Conservation (phyloP, 2,113 vertebrate species). For the Trematocara stigmaticum region DNA sequence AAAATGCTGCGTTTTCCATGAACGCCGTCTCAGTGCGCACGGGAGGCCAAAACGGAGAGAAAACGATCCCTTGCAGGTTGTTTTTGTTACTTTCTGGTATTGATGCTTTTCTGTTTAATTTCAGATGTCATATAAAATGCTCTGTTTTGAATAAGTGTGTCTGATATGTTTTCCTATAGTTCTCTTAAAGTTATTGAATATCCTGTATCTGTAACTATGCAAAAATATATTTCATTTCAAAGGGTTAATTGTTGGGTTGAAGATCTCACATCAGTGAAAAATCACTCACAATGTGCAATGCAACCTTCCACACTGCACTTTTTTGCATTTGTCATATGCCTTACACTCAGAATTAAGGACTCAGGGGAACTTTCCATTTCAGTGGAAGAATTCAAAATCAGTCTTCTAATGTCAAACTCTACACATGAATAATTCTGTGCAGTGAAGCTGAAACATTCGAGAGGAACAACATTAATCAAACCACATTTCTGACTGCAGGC, state of each 20-base stretch:
- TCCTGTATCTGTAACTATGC: not conserved
- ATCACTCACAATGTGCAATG: not conserved
- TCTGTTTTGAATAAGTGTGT: not conserved
- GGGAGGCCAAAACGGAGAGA: too few relatives aligned
- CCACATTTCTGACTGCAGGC: not conserved
- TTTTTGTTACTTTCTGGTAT: not conserved
- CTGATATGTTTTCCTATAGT: not conserved
- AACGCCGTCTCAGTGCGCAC: too few relatives aligned
- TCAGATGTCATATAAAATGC: not conserved
- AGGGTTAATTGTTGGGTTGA: not conserved
- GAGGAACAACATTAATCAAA: not conserved
- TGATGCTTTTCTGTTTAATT: not conserved
- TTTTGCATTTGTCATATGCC: not conserved
- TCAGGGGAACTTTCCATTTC: not conserved
- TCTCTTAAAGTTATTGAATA: not conserved
- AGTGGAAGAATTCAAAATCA: not conserved
- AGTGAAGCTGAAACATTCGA: not conserved
- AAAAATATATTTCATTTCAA: not conserved
- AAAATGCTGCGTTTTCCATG: too few relatives aligned
- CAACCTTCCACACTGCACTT: not conserved
- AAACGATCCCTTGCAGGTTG: not conserved
- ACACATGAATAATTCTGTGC: not conserved
- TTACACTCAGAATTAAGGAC: not conserved
- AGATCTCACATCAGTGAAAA: not conserved
- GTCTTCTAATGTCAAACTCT: not conserved